Conservation (phyloP, 2,888 invertebrate genomes). For the Himalopsyche tibetana region DNA sequence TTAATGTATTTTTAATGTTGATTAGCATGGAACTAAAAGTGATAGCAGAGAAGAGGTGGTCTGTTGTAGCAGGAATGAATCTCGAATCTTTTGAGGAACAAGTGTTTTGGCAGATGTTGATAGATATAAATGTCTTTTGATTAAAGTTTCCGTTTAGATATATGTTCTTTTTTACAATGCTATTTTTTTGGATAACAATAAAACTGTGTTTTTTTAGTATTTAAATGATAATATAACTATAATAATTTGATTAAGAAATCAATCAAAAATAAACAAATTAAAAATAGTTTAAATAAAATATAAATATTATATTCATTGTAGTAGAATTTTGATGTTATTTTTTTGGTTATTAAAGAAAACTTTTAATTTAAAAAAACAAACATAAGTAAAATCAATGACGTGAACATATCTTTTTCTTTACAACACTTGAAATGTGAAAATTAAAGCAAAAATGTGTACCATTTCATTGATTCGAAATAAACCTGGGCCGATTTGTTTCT, state of each 20-base stretch:
- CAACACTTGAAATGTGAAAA: constrained; percentile 19
- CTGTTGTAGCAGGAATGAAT: constrained; percentile 50
- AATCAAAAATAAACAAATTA: too few relatives aligned
- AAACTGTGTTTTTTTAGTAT: too few relatives aligned
- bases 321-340: too few relatives aligned
- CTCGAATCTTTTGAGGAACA: neutral
- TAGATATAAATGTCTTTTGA: neutral
- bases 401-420: neutral
- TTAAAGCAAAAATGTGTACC: constrained; percentile 51
- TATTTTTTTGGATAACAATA: too few relatives aligned
- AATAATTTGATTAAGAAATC: too few relatives aligned
- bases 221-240: too few relatives aligned
- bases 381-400: neutral
- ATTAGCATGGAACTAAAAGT: constrained; percentile 63
- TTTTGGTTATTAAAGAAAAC: too few relatives aligned
- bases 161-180: too few relatives aligned
- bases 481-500: constrained; percentile 18
- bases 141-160: neutral
- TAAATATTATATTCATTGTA: too few relatives aligned
- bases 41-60: constrained; percentile 51
- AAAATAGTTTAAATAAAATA: too few relatives aligned
- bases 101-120: constrained; percentile 16
- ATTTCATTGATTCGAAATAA: constrained; percentile 63
- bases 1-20: constrained; percentile 65
- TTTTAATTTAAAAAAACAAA: neutral